Conservation (phyloP, 2,113 vertebrate species). For the Callipepla californica region DNA sequence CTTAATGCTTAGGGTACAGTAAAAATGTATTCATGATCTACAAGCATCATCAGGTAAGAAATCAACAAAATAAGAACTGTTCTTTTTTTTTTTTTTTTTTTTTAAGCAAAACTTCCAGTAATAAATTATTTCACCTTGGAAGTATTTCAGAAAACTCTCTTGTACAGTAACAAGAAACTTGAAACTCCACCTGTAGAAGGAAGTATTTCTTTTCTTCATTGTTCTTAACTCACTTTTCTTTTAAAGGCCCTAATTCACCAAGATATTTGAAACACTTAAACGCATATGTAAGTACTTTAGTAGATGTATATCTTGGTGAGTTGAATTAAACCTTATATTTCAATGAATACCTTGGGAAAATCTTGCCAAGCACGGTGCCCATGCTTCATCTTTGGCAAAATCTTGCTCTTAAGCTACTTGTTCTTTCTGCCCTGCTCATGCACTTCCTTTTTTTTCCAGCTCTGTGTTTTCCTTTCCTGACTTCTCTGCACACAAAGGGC, state of each 20-base stretch:
- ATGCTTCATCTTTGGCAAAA: background rate
- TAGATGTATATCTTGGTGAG: conserved; percentile 10
- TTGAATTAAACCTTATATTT: conserved; percentile 5
- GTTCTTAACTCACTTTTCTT: conserved; percentile 45
- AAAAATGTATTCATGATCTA: conserved; percentile 36
- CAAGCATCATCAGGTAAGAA: conserved; percentile 7
- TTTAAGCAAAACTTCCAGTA: background rate
- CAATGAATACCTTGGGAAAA: conserved; percentile 23
- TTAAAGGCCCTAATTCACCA: conserved; percentile 35
- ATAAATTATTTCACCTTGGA: conserved; percentile 16
- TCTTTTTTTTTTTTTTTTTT: background rate
- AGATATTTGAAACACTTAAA: conserved; percentile 42
- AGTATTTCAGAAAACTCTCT: conserved; percentile 49
- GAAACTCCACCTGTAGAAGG: conserved; percentile 54
- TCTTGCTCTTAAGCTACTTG: background rate
- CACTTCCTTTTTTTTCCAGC: background rate
- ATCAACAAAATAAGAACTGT: background rate
- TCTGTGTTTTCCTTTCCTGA: background rate
- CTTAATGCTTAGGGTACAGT: conserved; percentile 27
- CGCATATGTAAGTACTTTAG: conserved; percentile 39
- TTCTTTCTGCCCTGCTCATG: background rate
- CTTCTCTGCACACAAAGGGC: background rate
- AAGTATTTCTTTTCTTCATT: conserved; percentile 53
- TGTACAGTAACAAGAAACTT: conserved; percentile 28
- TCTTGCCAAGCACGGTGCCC: background rate